phyloP scores from a whole-genome alignment of 37 sponge, comb jelly and placozoan species.

The Diacarnus erythraeanus region DNA sequence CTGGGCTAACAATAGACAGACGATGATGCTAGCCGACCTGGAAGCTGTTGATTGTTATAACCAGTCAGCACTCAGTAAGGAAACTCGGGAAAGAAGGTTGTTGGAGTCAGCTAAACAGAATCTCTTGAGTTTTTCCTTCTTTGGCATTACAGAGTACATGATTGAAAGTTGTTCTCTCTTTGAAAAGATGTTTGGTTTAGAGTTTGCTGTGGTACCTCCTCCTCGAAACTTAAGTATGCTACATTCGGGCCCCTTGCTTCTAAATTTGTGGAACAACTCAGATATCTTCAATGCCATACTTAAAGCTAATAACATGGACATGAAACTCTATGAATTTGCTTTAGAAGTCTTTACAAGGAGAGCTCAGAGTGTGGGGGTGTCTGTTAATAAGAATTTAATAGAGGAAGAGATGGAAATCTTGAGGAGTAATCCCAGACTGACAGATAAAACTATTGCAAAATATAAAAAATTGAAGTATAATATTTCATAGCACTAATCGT shows the following conservation, averaged over 20 bases:
- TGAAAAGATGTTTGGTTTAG: constrained; percentile 72
- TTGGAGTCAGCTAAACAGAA: constrained; percentile 76
- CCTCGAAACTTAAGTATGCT: constrained; percentile 22
- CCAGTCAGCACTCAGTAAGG: not conserved
- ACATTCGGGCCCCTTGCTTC: constrained; percentile 36
- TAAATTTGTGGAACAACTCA: constrained; percentile 27
- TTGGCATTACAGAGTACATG: constrained; percentile 79
- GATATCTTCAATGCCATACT: constrained; percentile 31
- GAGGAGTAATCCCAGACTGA: not conserved
- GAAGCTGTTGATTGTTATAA: constrained; percentile 58
- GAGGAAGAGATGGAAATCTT: not conserved
- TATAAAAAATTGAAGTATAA: constrained; percentile 4
- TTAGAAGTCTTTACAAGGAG: constrained; percentile 54
- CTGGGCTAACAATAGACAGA: constrained; percentile 84
- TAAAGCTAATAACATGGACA: constrained; percentile 62
- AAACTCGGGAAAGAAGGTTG: constrained; percentile 26
- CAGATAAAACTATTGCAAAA: not conserved
- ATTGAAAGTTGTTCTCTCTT: constrained; percentile 61
- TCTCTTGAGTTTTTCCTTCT: constrained; percentile 58
- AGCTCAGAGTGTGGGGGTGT: constrained; percentile 1
- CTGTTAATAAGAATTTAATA: constrained; percentile 6
- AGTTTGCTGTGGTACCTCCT: constrained; percentile 48
- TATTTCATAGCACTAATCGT: too few species aligned
- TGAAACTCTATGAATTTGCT: constrained; percentile 82
- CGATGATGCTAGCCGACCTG: constrained; percentile 75